phyloP scores from a whole-genome alignment of 2,797 vertebrate genomes.

The Picus viridis region DNA sequence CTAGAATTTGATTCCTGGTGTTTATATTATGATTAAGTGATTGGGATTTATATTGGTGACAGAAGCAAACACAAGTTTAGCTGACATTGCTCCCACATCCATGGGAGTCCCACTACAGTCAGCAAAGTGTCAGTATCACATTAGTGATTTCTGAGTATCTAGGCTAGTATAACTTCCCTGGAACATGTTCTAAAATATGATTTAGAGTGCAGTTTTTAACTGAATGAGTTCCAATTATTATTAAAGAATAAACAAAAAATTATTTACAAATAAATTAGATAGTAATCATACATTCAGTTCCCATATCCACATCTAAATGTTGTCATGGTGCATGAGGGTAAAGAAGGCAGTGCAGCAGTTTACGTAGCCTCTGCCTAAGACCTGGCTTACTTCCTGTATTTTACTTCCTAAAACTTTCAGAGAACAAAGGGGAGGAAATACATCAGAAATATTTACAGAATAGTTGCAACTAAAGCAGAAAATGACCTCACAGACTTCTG shows the following conservation, averaged over 20 bases:
- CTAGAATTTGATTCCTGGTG: background rate
- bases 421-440: background rate
- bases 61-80: background rate
- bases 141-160: background rate
- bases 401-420: background rate
- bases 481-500: background rate
- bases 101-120: background rate
- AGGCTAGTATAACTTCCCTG: background rate
- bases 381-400: background rate
- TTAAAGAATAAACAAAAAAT: background rate
- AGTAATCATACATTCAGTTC: background rate
- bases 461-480: background rate
- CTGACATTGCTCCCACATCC: background rate
- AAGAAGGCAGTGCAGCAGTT: background rate
- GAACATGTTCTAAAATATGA: background rate
- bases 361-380: background rate
- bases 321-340: background rate
- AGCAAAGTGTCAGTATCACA: background rate
- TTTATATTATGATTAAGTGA: background rate
- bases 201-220: background rate
- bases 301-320: background rate
- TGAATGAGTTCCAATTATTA: background rate
- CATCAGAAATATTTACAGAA: background rate
- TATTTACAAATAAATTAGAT: background rate
- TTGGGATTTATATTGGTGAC: background rate